Conservation (phyloP, 2,888 invertebrate species). For the Beris chalybata region DNA sequence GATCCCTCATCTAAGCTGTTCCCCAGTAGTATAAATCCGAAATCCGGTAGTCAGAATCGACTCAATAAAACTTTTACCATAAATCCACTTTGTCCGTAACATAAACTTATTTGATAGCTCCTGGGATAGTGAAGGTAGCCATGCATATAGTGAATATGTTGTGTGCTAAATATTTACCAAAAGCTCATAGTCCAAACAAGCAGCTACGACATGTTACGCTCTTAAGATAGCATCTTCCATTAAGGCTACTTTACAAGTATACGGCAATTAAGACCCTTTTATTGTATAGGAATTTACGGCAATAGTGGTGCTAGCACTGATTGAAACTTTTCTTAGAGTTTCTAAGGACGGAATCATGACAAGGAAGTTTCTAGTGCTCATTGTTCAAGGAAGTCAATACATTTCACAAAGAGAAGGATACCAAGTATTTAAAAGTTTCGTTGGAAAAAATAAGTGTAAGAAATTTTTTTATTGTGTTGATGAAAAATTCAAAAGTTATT, state of each 20-base stretch:
- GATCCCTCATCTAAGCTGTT: too few species aligned
- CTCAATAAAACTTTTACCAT: constrained; percentile 28
- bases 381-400: too few species aligned
- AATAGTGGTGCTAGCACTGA: not conserved
- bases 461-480: too few species aligned
- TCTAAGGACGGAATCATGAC: too few species aligned
- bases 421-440: too few species aligned
- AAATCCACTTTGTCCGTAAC: constrained; percentile 19
- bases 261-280: not conserved
- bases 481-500: too few species aligned
- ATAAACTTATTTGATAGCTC: constrained; percentile 18
- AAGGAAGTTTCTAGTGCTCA: too few species aligned
- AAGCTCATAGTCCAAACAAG: constrained; percentile 16
- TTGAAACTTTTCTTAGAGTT: constrained; percentile 5
- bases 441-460: too few species aligned
- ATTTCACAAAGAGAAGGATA: too few species aligned
- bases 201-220: constrained; percentile 18
- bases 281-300: too few species aligned
- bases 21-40: constrained; percentile 1
- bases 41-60: constrained; percentile 21
- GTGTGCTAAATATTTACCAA: constrained; percentile 12
- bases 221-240: constrained; percentile 19
- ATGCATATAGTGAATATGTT: not conserved
- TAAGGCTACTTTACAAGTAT: constrained; percentile 8
- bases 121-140: constrained; percentile 5